A percentile compares a stretch with the other conserved stretches of the same genome.
Evolutionary conservation across 2,113 vertebrate species (phyloP).

Genomic region (Xiphorhynchus elegans): DNA sequence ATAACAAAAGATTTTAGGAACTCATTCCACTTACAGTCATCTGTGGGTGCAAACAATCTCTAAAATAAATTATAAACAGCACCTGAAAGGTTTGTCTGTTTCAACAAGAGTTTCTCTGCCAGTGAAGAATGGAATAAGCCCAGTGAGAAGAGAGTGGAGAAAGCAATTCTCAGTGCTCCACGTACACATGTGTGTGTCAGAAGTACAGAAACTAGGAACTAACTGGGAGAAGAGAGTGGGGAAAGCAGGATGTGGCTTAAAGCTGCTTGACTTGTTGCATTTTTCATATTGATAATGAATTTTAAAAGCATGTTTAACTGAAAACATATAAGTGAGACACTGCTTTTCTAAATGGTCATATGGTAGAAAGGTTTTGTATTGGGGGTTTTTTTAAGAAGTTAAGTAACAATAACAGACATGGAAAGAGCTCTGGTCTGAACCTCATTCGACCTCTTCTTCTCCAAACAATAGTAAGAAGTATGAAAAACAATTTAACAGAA

Average conservation of each 20-base stretch:
- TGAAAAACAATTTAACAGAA: background rate
- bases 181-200: background rate
- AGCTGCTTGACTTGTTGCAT: background rate
- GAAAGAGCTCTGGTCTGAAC: background rate
- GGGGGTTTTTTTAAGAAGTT: background rate
- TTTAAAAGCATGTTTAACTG: background rate
- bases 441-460: background rate
- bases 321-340: background rate
- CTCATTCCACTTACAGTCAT: background rate
- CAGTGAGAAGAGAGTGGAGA: background rate
- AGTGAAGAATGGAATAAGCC: background rate
- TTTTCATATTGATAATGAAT: background rate
- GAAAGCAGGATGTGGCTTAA: background rate
- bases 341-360: background rate
- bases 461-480: background rate
- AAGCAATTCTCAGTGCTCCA: background rate
- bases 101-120: background rate
- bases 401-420: background rate
- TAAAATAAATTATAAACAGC: background rate
- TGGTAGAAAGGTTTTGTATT: background rate
- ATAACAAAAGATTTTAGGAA: background rate
- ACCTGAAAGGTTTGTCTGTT: background rate
- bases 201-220: background rate
- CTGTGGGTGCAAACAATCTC: background rate
- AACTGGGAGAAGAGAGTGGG: fast-evolving